Conservation (phyloP, 37 sponge, comb jelly and placozoan genomes). For the Beroe forskalii region DNA sequence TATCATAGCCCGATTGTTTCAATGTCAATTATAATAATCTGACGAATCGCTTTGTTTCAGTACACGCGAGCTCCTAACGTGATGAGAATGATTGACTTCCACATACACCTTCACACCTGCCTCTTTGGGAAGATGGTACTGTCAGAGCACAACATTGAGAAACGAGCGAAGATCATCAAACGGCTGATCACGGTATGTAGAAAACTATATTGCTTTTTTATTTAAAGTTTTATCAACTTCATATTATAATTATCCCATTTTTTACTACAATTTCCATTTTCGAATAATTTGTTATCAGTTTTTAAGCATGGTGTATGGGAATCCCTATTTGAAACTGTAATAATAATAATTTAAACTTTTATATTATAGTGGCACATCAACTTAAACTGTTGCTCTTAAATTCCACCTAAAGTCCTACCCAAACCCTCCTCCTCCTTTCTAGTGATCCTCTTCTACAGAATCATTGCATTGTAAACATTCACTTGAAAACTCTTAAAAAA, state of each 20-base stretch:
- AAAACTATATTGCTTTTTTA: too few relatives aligned
- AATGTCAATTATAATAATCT: too few relatives aligned
- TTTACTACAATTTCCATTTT: background rate
- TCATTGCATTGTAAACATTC: too few relatives aligned
- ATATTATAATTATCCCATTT: too few relatives aligned
- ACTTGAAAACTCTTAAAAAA: too few relatives aligned
- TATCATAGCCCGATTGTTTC: too few relatives aligned
- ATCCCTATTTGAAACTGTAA: background rate
- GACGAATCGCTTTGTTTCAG: background rate
- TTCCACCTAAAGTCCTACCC: too few relatives aligned
- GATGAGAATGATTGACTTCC: constrained; percentile 42
- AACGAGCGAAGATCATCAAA: constrained; percentile 23
- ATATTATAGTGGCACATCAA: too few relatives aligned
- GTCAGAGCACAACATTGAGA: background rate
- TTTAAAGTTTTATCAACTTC: too few relatives aligned
- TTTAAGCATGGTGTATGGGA: background rate
- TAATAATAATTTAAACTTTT: background rate
- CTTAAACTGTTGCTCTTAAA: background rate
- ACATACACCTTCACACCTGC: background rate
- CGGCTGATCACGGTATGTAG: constrained; percentile 27
- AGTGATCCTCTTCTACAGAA: too few relatives aligned
- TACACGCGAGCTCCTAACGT: constrained; percentile 29
- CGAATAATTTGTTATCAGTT: background rate
- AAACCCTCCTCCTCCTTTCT: too few relatives aligned
- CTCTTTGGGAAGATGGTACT: background rate